phyloP scores from a whole-genome alignment of 1,140 invertebrate species.

The Papilio polyxenes region DNA sequence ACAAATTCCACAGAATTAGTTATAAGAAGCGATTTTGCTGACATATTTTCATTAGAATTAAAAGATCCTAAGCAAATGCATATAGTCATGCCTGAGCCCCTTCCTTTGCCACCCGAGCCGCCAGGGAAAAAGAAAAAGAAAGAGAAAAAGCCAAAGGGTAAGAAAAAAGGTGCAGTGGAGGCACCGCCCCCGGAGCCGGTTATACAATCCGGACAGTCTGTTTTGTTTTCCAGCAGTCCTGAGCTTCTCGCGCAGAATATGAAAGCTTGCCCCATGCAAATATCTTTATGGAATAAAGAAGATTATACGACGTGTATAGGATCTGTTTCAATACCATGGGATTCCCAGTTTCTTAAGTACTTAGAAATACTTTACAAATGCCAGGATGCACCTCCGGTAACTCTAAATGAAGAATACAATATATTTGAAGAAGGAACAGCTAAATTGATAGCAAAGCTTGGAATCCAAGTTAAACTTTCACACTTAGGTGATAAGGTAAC shows the following conservation, averaged over 20 bases:
- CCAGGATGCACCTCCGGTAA: slow-evolving; percentile 56
- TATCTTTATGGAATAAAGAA: slow-evolving; percentile 74
- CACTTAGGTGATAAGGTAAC: slow-evolving; percentile 69
- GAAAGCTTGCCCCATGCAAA: slow-evolving; percentile 65
- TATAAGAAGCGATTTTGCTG: slow-evolving; percentile 71
- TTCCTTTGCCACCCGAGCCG: slow-evolving; percentile 70
- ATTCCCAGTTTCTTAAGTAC: slow-evolving; percentile 62
- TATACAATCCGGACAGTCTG: slow-evolving; percentile 73
- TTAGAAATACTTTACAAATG: slow-evolving; percentile 62
- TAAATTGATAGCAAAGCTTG: slow-evolving; percentile 70
- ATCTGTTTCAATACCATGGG: slow-evolving; percentile 62
- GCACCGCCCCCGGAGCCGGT: slow-evolving; percentile 67
- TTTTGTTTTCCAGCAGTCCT: slow-evolving; percentile 71
- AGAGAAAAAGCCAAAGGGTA: slow-evolving; percentile 58
- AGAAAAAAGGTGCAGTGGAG: slow-evolving; percentile 64
- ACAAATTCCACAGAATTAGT: slow-evolving; percentile 64
- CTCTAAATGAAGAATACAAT: slow-evolving; percentile 70
- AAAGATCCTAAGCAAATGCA: slow-evolving; percentile 76
- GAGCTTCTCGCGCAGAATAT: slow-evolving; percentile 71
- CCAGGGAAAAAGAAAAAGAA: slow-evolving; percentile 68
- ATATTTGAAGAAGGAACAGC: slow-evolving; percentile 71
- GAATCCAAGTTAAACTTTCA: slow-evolving; percentile 69
- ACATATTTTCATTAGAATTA: slow-evolving; percentile 74
- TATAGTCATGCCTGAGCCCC: slow-evolving; percentile 73
- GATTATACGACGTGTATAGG: slow-evolving; percentile 68